Base-by-base conservation (phyloP, 2,888 invertebrate species). In the Dryococelus australis region DNA sequence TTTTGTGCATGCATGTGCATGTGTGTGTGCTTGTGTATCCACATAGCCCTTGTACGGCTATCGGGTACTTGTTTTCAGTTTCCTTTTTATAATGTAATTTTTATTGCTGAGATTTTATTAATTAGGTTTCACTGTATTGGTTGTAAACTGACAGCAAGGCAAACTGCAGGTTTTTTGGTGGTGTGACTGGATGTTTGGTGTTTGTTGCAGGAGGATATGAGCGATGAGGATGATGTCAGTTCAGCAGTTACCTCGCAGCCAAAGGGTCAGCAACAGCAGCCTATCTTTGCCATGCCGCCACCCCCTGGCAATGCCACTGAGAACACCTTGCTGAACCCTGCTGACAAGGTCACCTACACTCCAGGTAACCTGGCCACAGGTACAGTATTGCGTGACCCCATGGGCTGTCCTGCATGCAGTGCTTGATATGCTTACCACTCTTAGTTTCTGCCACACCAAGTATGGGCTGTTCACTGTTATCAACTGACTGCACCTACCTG, bases 271-370 rank as follows among this genome's bases (percentile, higher is more conserved):
- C 83, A 81, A 26, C 88, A 94, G 94, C 89, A 94, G 94, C 85
- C 94, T 95, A 84, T 83, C 8, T 95, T 95, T 91, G 95, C 96
- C 87, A 95, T 95, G 95, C 91, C 88, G 10, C 90, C 88, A 10
- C 90, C 92, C 91, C 92, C 92, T 24, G 90, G 90, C 24, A 93
- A 93, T 84, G 93, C 94, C 88, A 95, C 95, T 86, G 96, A 96
- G 92, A 96, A 94, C 91, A 96, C 96, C 78, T 95, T 95, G 91
- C 94, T 97, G 90, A 95, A 94, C 90, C 93, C 93, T 88, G 93
- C 93, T 85, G 93, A 93, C 88, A 93, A 93, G 89, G 92, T 93
- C 79, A 92, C 93, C 85, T 93, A 93, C 90, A 93, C 93, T 79
- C 92, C 93, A 91, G 93, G 93, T 93, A 88, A 86, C 83, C 84